Evolutionary conservation across 2,888 invertebrate genomes (phyloP).

Genomic region (Dendrolimus pini): DNA sequence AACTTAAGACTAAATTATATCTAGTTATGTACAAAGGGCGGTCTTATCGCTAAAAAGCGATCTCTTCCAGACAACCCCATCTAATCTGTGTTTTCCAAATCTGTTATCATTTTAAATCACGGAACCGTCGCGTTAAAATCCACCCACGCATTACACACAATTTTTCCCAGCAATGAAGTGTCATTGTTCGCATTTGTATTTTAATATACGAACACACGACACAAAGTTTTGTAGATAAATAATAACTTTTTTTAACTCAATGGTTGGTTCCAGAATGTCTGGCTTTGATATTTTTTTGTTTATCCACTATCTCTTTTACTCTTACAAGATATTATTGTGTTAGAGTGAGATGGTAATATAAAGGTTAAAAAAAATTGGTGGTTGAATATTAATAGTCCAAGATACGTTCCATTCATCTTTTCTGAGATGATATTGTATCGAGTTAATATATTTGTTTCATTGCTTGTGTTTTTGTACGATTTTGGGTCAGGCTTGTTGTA

Average conservation of each 20-base stretch:
- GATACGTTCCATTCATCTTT: conserved; percentile 31
- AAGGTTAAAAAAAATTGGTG: conserved; percentile 27
- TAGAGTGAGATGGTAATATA: conserved; percentile 22
- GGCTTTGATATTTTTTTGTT: conserved; percentile 15
- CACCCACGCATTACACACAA: not conserved
- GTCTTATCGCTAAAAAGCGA: too few species aligned
- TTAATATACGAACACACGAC: conserved; percentile 66
- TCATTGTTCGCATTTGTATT: conserved; percentile 70
- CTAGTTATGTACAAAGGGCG: too few species aligned
- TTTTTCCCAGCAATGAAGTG: conserved; percentile 44
- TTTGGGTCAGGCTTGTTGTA: too few species aligned
- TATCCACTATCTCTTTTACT: conserved; percentile 10
- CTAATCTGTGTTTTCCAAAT: too few species aligned
- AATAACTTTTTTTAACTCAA: conserved; percentile 51
- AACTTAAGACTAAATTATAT: too few species aligned
- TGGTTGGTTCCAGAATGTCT: conserved; percentile 64
- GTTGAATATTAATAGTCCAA: not conserved
- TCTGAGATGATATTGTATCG: conserved; percentile 4
- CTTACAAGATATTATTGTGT: conserved; percentile 23
- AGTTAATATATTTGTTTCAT: not conserved
- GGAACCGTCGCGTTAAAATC: not conserved
- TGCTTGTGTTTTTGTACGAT: not conserved
- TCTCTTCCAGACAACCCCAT: too few species aligned
- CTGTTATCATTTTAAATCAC: too few species aligned
- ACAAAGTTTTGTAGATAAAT: conserved; percentile 63